These are phyloP conservation scores for Meles meles DNA, from an alignment of 2,113 vertebrate genomes.

Conservation along the genomic window DNA sequence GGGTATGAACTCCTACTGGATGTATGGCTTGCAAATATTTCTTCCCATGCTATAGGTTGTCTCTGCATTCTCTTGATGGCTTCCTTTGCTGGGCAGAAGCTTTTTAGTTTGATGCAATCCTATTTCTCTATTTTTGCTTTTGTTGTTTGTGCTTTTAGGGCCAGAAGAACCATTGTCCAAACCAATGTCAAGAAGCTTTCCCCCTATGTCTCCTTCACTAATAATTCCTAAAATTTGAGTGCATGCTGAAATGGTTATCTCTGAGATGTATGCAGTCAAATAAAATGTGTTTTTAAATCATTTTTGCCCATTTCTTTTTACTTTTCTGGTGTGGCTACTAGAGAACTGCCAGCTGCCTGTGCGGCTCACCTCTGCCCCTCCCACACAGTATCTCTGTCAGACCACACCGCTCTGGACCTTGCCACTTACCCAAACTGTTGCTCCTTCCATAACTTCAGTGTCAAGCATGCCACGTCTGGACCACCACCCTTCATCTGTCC, in stretches of 20 bases:
- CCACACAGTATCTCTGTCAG: rapidly evolving
- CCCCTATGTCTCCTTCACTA: background rate
- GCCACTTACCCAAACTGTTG: background rate
- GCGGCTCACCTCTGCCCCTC: background rate
- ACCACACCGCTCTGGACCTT: no score
- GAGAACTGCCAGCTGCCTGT: background rate
- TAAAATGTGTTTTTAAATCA: background rate
- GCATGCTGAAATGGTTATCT: background rate
- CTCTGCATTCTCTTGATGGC: background rate
- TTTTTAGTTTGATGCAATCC: background rate
- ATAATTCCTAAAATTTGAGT: background rate
- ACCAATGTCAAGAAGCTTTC: background rate
- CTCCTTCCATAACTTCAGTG: background rate
- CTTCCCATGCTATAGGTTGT: background rate
- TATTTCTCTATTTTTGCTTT: background rate
- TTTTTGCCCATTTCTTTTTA: background rate
- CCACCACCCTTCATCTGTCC: background rate
- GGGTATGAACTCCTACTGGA: background rate
- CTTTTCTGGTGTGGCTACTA: background rate
- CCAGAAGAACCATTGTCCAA: background rate
- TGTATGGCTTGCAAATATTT: background rate
- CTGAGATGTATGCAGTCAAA: background rate
- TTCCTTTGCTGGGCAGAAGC: background rate
- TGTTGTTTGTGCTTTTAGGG: background rate
- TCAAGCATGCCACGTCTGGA: background rate